phyloP scores from a whole-genome alignment of 1,140 invertebrate genomes.

The Drosophila arawakana region DNA sequence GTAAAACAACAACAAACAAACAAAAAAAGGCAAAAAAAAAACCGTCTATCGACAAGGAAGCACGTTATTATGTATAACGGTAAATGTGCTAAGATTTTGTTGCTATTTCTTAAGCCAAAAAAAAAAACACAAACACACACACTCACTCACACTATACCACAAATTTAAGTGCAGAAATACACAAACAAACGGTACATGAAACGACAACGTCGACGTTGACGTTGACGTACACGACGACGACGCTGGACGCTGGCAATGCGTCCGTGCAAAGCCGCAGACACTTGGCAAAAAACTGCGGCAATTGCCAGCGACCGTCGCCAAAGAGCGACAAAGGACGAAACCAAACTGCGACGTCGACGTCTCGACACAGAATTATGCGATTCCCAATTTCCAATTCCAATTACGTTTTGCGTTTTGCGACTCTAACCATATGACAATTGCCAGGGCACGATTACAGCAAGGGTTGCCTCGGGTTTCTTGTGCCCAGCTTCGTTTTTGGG shows the following conservation, averaged over 20 bases:
- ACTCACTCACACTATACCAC: conserved; percentile 25
- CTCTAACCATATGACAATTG: conserved; percentile 61
- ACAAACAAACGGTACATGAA: conserved; percentile 40
- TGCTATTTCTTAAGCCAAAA: conserved; percentile 33
- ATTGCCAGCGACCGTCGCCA: conserved; percentile 27
- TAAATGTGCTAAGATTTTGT: conserved; percentile 59
- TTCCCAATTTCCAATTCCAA: conserved; percentile 11
- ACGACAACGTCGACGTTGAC: conserved; percentile 29
- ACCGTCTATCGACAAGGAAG: conserved; percentile 60
- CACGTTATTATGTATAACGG: conserved; percentile 68
- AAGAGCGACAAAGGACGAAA: conserved; percentile 45
- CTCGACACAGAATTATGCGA: not conserved
- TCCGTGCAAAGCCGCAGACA: conserved; percentile 54
- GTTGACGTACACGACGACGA: conserved; percentile 9
- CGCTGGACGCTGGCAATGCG: conserved; percentile 25
- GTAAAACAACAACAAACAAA: conserved; percentile 30
- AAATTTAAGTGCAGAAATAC: conserved; percentile 19
- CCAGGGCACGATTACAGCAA: conserved; percentile 27
- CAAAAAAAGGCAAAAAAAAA: conserved; percentile 16
- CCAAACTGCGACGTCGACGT: conserved; percentile 41
- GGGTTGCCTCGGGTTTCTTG: conserved; percentile 26
- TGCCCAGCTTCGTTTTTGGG: conserved; percentile 13
- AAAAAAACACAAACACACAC: conserved; percentile 9
- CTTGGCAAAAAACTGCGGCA: conserved; percentile 46
- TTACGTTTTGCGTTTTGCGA: conserved; percentile 25